Evolutionary conservation across 2,113 vertebrate genomes (phyloP).

Genomic region (Paedocypris sp.): DNA sequence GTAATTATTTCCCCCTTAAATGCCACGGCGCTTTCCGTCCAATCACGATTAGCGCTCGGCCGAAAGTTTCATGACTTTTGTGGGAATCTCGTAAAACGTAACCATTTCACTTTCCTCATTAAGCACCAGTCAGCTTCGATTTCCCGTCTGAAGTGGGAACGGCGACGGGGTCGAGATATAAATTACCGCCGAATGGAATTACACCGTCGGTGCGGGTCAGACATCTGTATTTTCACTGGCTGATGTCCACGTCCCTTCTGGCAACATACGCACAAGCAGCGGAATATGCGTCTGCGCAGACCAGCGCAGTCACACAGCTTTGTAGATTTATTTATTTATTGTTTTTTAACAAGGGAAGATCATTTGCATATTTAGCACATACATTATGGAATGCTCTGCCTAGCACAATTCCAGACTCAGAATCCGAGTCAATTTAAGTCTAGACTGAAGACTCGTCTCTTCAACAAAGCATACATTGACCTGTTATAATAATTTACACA

Average conservation of each 20-base stretch:
- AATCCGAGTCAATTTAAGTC: too few relatives aligned
- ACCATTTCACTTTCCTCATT: slow-evolving; percentile 68
- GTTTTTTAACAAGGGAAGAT: too few relatives aligned
- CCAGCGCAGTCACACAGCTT: background rate
- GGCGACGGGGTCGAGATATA: slow-evolving; percentile 56
- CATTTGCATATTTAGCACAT: too few relatives aligned
- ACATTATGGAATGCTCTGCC: too few relatives aligned
- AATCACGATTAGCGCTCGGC: slow-evolving; percentile 52
- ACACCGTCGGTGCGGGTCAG: slow-evolving; percentile 48
- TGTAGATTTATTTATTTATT: too few relatives aligned
- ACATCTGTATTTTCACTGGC: slow-evolving; percentile 71
- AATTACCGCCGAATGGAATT: slow-evolving; percentile 67
- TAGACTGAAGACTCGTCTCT: too few relatives aligned
- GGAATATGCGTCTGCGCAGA: slow-evolving; percentile 34
- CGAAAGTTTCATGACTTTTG: slow-evolving; percentile 51
- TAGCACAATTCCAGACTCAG: too few relatives aligned
- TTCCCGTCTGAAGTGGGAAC: slow-evolving; percentile 55
- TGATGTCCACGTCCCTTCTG: slow-evolving; percentile 38
- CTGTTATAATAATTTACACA: too few relatives aligned
- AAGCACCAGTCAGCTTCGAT: slow-evolving; percentile 62
- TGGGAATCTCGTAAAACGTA: slow-evolving; percentile 58
- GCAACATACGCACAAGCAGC: too few relatives aligned
- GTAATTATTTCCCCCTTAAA: slow-evolving; percentile 44
- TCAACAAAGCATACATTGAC: too few relatives aligned
- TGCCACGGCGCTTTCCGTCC: slow-evolving; percentile 39